phyloP scores from a whole-genome alignment of 2,888 invertebrate species.

The Leptopilina drosophilae region DNA sequence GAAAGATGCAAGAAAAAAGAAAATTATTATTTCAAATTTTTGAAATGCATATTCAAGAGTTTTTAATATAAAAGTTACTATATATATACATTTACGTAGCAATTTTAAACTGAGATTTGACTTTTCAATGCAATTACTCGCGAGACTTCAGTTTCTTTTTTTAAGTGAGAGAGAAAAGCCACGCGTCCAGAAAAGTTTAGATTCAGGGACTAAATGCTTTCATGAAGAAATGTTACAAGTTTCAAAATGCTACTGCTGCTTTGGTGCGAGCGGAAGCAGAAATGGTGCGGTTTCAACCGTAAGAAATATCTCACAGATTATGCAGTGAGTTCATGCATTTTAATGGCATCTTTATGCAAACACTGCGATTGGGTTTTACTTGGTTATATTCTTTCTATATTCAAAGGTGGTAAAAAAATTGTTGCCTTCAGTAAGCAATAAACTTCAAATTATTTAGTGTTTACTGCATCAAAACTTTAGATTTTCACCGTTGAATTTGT shows the following conservation, averaged over 20 bases:
- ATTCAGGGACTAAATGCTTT: constrained; percentile 12
- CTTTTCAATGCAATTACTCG: constrained; percentile 34
- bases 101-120: constrained; percentile 17
- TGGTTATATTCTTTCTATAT: constrained; percentile 1
- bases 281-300: constrained; percentile 1
- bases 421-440: background rate
- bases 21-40: background rate
- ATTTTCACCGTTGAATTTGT: too few species aligned
- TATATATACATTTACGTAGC: background rate
- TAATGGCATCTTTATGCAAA: constrained; percentile 33
- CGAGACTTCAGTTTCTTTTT: background rate
- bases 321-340: constrained; percentile 37
- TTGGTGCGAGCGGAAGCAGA: background rate
- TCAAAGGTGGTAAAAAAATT: background rate
- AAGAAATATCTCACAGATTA: constrained; percentile 29
- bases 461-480: background rate
- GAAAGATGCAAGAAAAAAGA: background rate
- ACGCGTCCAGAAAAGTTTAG: constrained; percentile 4
- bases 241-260: background rate
- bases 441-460: background rate
- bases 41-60: constrained; percentile 9
- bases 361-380: constrained; percentile 22
- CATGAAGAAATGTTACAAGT: constrained; percentile 11
- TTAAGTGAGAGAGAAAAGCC: background rate
- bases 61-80: background rate